phyloP scores from a whole-genome alignment of 2,113 vertebrate genomes.

The Oreocharis arfaki region DNA sequence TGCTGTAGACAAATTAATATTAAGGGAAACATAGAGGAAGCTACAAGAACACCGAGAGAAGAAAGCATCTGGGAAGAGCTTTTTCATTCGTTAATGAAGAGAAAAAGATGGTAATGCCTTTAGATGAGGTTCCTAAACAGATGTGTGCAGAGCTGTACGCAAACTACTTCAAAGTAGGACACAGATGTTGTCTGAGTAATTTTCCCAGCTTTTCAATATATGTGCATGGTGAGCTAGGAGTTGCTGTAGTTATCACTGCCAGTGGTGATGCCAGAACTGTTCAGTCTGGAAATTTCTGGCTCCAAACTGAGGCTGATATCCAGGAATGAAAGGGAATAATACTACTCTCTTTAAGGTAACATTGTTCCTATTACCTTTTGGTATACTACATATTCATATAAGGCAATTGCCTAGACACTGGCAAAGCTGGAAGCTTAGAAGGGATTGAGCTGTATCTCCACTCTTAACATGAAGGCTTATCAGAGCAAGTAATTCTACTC shows the following conservation, averaged over 20 bases:
- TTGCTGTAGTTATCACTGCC: not conserved
- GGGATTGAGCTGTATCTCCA: not conserved
- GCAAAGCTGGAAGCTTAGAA: not conserved
- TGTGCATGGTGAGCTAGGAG: not conserved
- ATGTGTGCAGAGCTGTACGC: not conserved
- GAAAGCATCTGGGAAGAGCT: not conserved
- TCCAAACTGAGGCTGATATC: not conserved
- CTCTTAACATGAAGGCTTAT: not conserved
- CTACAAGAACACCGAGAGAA: not conserved
- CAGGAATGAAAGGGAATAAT: not conserved
- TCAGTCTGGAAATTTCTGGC: not conserved
- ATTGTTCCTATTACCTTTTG: not conserved
- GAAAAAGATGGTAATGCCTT: constrained; percentile 18
- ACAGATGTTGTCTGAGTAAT: constrained; percentile 48
- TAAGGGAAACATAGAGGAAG: not conserved
- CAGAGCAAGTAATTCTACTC: not conserved
- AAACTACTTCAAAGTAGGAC: constrained; percentile 44
- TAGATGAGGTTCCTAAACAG: constrained; percentile 31
- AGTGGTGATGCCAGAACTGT: not conserved
- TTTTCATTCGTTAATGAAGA: constrained; percentile 29
- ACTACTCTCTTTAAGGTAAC: not conserved
- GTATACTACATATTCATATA: not conserved
- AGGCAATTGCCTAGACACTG: not conserved
- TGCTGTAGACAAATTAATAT: constrained; percentile 28
- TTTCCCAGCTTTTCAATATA: not conserved